Base-by-base conservation (phyloP, 2,113 vertebrate species). In the Lynx canadensis region DNA sequence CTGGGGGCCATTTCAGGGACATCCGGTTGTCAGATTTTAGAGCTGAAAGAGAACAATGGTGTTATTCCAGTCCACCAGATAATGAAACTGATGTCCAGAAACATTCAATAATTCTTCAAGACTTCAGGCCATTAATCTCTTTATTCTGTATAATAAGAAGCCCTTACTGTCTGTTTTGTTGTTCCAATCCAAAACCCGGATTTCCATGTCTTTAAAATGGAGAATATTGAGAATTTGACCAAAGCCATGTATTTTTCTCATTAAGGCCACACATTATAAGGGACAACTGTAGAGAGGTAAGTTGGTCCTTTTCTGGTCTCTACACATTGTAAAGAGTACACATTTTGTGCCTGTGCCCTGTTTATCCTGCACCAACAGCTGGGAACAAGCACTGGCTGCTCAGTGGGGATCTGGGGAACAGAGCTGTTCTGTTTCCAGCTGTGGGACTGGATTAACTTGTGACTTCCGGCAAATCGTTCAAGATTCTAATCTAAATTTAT, bases 401-500 rank as follows among this genome's bases (percentile, higher is more conserved):
- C 63, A 4, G 25, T n/a, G 74, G 55, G 29, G 23, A 36, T 4
- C 19, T 63, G 33, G 31, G 16, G 63, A 23, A 91, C 65, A 45
- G 16, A 69, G 41, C 7, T 66, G 38, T 55, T 55, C 14, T 25
- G 41, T 68, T 65, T 29, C 29, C 63, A 92, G n/a, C 60, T 66
- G 13, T 66, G 33, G 23, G n/a, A 10, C 3, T 81, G 50, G 38
- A 48, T 57, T 69, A 79, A 85, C 21, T 89, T 76, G 82, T 84
- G n/a, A 60, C 25, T 78, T 38, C 55, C 68, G 38, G 48, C 36
- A 95, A 96, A 57, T 73, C 38, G 41, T 71, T 97, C 33, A 79
- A 87, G 79, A 90, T 91, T 88, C 85, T 89, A 79, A 60, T 80
- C 52, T 94, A 73, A 97, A 83, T 90, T 18, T 65, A 66, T 78